phyloP scores from a whole-genome alignment of 2,888 invertebrate species.

The Callimorpha dominula region DNA sequence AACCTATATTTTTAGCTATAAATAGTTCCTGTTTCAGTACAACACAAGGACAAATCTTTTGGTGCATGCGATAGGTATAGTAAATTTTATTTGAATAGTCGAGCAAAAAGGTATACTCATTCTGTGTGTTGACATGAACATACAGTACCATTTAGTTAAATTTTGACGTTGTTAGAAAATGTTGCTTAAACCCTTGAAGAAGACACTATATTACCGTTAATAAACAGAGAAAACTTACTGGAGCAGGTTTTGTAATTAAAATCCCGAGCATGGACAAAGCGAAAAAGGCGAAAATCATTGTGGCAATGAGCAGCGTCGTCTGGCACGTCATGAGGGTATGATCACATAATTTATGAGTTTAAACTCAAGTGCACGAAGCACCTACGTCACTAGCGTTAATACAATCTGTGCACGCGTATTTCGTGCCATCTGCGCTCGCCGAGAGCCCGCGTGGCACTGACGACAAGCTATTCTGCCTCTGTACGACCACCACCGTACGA shows the following conservation, averaged over 20 bases:
- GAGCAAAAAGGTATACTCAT: background rate
- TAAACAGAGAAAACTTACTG: constrained; percentile 51
- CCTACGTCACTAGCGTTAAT: constrained; percentile 35
- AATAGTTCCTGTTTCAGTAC: constrained; percentile 22
- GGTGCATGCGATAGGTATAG: background rate
- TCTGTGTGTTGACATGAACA: constrained; percentile 1
- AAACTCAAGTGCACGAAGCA: constrained; percentile 48
- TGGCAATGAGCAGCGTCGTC: constrained; percentile 57
- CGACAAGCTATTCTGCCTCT: constrained; percentile 29
- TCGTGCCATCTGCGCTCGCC: constrained; percentile 33
- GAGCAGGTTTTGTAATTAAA: constrained; percentile 57
- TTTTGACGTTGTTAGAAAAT: background rate
- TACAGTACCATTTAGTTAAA: background rate
- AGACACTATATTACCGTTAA: background rate
- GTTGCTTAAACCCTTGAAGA: background rate
- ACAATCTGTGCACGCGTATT: constrained; percentile 31
- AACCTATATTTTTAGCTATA: constrained; percentile 36
- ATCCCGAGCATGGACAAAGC: constrained; percentile 65
- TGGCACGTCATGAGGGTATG: constrained; percentile 60
- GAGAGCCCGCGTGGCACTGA: constrained; percentile 48
- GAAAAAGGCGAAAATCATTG: constrained; percentile 69
- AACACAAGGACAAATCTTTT: too few relatives aligned
- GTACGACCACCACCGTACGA: constrained; percentile 18
- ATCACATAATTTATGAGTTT: constrained; percentile 50
- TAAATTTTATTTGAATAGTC: background rate